Evolutionary conservation across 2,888 invertebrate species (phyloP), one percentile per base, ranked within the genome.

Genomic region (Drosophila meridiana): DNA sequence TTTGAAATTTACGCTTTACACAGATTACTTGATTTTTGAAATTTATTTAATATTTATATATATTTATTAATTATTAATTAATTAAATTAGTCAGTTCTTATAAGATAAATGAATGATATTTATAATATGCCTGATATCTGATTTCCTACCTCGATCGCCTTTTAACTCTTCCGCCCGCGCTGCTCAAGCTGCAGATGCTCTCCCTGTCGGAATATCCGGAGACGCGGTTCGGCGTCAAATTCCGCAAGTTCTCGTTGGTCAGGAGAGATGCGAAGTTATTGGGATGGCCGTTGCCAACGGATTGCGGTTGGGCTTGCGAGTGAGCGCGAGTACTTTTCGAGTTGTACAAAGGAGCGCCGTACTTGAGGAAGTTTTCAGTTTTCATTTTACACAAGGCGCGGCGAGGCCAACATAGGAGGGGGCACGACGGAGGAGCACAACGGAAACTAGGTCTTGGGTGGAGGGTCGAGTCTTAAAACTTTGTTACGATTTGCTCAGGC

Each of bases 301-400:
- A 62, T 59, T 82, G 84, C 76, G 87, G 83, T 73, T 80, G 80
- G 68, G 66, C 67, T 74, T 89, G 86, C 78, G 85, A 87, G 76
- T 91, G 85, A 73, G 82, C 85, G 78, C 87, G 86, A 79, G 80
- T 83, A 80, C 89, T 90, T 80, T 88, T 90, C 76, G 84, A 76
- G 80, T 91, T 91, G 84, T 84, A 91, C 83, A 91, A 89, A 77
- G 89, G 86, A 87, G 84, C 87, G 86, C 87, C 72, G 82, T 83
- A 87, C 87, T 89, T 89, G 76, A 83, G 80, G 70, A 88, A 90
- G 79, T 89, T 90, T 89, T 92, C 92, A 82, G 92, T 90, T 93
- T 91, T 93, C 93, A 93, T 93, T 92, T 91, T 93, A 77, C 74
- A 59, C 52, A 45, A 32, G 47, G 28, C 26, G 52, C 13, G 56